These are phyloP conservation scores for Lasioglossum pauxillum DNA, from an alignment of 2,888 invertebrate species.

Conservation along the genomic window DNA sequence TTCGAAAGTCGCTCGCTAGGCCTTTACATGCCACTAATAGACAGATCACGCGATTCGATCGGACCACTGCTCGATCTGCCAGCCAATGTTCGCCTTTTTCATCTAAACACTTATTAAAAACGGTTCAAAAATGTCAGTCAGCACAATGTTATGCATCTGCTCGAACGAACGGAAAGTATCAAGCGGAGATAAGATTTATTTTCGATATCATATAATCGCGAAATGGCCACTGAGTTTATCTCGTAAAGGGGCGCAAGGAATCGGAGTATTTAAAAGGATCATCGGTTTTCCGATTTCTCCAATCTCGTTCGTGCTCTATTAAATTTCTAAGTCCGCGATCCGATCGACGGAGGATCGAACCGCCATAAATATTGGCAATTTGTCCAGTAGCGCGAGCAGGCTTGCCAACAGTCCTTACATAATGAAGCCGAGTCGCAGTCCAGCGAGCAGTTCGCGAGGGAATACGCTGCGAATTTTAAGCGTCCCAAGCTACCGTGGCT, in stretches of 20 bases:
- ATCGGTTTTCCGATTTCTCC: not conserved
- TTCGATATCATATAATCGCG: not conserved
- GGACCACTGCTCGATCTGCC: not conserved
- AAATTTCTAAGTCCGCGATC: conserved; percentile 11
- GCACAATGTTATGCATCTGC: not conserved
- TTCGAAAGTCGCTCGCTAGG: conserved; percentile 24
- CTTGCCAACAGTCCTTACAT: conserved; percentile 50
- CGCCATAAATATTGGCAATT: conserved; percentile 67
- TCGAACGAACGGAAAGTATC: not conserved
- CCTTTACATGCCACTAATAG: conserved; percentile 28
- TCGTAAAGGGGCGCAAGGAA: not conserved
- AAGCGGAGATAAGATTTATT: not conserved
- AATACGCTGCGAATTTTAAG: conserved; percentile 45
- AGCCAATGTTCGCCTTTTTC: not conserved
- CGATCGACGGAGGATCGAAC: conserved; percentile 29
- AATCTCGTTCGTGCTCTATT: not conserved
- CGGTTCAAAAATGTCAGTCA: not conserved
- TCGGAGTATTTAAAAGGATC: not conserved
- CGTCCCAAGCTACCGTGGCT: not conserved
- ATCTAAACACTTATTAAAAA: not conserved
- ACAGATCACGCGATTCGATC: conserved; percentile 42
- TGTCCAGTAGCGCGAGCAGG: conserved; percentile 47
- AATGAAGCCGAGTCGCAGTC: conserved; percentile 43
- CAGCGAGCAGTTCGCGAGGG: conserved; percentile 17
- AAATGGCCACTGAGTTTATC: not conserved